A percentile compares a stretch with the other conserved stretches of the same genome.
Conservation (phyloP, 2,888 invertebrate species). For the Automeris io region DNA sequence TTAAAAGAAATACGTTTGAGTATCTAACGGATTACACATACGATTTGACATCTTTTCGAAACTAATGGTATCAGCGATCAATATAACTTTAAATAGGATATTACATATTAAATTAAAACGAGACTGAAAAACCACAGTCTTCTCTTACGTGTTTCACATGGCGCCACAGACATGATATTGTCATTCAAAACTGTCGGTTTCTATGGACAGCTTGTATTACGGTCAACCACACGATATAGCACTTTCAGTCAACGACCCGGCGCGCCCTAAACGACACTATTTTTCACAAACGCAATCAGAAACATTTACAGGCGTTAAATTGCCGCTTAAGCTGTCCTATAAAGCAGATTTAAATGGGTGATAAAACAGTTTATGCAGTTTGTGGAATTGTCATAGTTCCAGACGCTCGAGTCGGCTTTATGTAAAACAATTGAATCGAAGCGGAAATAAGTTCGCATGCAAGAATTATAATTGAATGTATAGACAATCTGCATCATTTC, state of each 20-base stretch:
- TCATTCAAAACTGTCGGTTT: constrained; percentile 41
- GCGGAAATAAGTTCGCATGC: no score
- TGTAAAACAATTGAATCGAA: not conserved
- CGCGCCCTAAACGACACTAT: constrained; percentile 49
- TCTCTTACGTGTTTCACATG: constrained; percentile 14
- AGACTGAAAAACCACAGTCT: constrained; percentile 22
- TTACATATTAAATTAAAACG: constrained; percentile 8
- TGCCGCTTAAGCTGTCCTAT: constrained; percentile 46
- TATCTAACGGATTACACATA: constrained; percentile 2
- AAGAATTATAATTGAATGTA: no score
- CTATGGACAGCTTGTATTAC: constrained; percentile 59
- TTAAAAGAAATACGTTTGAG: constrained; percentile 5
- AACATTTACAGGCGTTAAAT: constrained; percentile 62
- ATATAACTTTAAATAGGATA: constrained; percentile 1
- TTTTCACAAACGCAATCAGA: constrained; percentile 44
- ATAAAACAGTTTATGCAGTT: constrained; percentile 51
- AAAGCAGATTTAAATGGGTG: constrained; percentile 51
- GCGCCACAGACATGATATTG: constrained; percentile 21
- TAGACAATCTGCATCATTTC: no score
- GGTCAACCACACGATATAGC: constrained; percentile 52
- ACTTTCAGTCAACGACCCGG: constrained; percentile 54
- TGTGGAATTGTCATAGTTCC: constrained; percentile 40
- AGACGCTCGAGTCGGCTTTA: constrained; percentile 1
- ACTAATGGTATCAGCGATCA: not conserved
- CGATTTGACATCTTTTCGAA: not conserved